A percentile compares a stretch with the other conserved stretches of the same genome.
phyloP scores from a whole-genome alignment of 1,140 invertebrate species.

The Hormaphis cornu region DNA sequence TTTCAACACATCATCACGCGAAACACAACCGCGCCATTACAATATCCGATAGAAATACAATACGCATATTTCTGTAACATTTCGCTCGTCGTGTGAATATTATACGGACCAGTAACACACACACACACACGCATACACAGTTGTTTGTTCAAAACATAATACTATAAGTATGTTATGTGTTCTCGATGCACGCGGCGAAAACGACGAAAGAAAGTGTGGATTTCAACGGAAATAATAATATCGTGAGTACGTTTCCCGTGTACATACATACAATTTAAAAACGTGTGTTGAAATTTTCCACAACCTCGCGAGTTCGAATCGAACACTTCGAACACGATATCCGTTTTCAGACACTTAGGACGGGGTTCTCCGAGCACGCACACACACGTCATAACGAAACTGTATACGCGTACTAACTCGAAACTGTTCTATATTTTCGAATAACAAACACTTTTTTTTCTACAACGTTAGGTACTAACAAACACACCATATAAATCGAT shows the following conservation, averaged over 20 bases:
- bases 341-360: background rate
- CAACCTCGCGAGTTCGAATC: background rate
- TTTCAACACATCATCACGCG: too few relatives aligned
- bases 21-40: too few relatives aligned
- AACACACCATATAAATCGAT: constrained; percentile 2
- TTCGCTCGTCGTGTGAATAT: too few relatives aligned
- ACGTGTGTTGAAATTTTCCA: background rate
- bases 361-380: constrained; percentile 6
- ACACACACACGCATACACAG: too few relatives aligned
- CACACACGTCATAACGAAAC: too few relatives aligned
- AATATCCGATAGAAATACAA: too few relatives aligned
- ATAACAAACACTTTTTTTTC: constrained; percentile 24
- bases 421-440: constrained; percentile 23
- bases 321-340: constrained; percentile 3
- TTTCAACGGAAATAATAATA: background rate
- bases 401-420: constrained; percentile 3
- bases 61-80: too few relatives aligned
- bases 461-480: constrained; percentile 31
- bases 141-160: too few relatives aligned
- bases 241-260: background rate
- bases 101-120: too few relatives aligned
- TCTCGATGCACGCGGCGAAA: too few relatives aligned
- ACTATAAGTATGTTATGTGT: too few relatives aligned
- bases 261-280: background rate
- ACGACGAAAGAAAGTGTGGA: background rate